Evolutionary conservation across 2,113 vertebrate species (phyloP).

Genomic region (Nannospalax galili): DNA sequence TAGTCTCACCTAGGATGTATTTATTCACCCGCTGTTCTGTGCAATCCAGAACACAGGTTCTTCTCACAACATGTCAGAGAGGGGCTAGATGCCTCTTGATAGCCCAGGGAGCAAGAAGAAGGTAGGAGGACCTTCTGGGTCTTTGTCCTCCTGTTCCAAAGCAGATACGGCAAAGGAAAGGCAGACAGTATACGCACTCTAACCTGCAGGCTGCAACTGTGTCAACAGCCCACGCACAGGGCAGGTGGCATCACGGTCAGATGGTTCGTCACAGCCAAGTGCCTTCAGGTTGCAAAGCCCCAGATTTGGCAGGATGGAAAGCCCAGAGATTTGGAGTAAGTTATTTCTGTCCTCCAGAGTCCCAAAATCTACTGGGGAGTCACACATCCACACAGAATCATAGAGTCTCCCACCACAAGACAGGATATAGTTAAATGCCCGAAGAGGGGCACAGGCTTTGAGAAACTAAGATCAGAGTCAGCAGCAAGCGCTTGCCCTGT

Average conservation of each 20-base stretch:
- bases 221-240: not conserved
- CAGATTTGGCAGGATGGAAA: not conserved
- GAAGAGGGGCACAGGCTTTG: not conserved
- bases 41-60: not conserved
- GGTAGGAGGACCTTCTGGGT: not conserved
- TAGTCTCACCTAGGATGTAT: not conserved
- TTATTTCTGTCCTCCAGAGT: not conserved
- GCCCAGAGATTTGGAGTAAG: not conserved
- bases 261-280: not conserved
- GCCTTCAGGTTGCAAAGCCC: not conserved
- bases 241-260: slow-evolving; percentile 1
- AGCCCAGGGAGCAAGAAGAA: not conserved
- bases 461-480: not conserved
- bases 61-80: not conserved
- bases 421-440: not conserved
- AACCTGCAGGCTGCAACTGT: not conserved
- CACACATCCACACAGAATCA: not conserved
- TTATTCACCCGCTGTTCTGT: not conserved
- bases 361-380: not conserved
- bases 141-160: not conserved
- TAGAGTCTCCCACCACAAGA: not conserved
- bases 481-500: not conserved
- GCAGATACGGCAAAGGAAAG: not conserved
- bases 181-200: not conserved
- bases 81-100: not conserved